Evolutionary conservation across 2,797 vertebrate species (phyloP).

Genomic region (Mormyrus hasselquistii): DNA sequence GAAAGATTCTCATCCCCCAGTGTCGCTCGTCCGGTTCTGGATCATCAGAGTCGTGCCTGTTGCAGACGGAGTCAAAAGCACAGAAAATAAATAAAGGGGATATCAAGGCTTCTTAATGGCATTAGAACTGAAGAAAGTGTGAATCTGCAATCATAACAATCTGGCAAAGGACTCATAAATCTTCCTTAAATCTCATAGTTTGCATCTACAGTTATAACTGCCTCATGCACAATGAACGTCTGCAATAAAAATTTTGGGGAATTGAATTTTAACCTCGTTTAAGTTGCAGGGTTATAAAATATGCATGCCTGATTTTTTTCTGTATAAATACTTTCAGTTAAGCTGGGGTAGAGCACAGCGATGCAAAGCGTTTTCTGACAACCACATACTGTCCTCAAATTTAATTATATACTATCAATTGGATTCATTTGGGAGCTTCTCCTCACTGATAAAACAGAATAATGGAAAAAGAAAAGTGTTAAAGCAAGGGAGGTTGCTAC

Average conservation of each 20-base stretch:
- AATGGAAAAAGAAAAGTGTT: neutral
- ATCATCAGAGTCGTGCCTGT: neutral
- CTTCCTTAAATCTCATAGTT: neutral
- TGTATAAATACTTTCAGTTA: neutral
- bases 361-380: neutral
- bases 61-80: neutral
- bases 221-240: neutral
- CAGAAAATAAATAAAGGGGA: neutral
- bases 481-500: neutral
- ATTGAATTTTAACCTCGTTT: neutral
- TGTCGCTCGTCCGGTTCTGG: neutral
- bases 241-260: neutral
- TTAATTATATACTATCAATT: constrained; percentile 21
- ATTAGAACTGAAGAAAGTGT: neutral
- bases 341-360: neutral
- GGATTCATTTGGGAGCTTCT: constrained; percentile 34
- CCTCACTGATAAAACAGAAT: neutral
- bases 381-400: constrained; percentile 1
- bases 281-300: neutral
- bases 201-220: neutral
- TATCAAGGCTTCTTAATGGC: neutral
- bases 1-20: neutral
- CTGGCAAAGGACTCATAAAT: neutral
- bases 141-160: neutral
- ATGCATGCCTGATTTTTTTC: neutral